These are phyloP conservation scores for Thymallus thymallus DNA, from an alignment of 2,113 vertebrate genomes.

Conservation along the genomic window DNA sequence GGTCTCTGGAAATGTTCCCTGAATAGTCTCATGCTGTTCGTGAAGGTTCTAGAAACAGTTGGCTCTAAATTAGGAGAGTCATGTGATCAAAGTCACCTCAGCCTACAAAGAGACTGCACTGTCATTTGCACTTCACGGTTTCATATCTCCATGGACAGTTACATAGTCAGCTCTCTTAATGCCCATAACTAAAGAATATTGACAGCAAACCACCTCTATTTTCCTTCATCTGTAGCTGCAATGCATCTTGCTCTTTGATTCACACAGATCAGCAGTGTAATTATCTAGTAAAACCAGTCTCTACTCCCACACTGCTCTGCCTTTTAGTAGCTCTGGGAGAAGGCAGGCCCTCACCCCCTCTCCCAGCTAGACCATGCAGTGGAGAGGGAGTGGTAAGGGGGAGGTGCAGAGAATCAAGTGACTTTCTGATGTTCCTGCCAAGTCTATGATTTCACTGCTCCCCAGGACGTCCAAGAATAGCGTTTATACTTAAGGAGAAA, in stretches of 20 bases:
- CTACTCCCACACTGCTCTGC: constrained; percentile 1
- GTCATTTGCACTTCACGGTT: neutral
- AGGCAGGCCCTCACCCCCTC: neutral
- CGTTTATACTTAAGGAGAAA: neutral
- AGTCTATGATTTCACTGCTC: constrained; percentile 29
- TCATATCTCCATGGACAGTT: neutral
- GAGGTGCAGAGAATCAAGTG: constrained; percentile 58
- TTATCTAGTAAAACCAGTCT: constrained; percentile 14
- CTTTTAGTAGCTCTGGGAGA: constrained; percentile 22
- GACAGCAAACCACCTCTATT: neutral
- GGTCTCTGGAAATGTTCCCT: neutral
- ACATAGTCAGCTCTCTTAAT: neutral
- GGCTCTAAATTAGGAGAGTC: neutral
- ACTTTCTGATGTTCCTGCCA: constrained; percentile 47
- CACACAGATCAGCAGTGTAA: neutral
- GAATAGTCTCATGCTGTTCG: neutral
- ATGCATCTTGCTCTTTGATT: neutral
- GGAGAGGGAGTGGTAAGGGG: constrained; percentile 46
- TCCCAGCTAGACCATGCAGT: constrained; percentile 37
- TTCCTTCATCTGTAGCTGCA: neutral
- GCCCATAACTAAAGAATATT: neutral
- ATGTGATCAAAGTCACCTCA: neutral
- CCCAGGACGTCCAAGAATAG: constrained; percentile 11
- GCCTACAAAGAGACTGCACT: neutral
- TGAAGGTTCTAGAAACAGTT: neutral